Evolutionary conservation across 2,888 invertebrate species (phyloP), one percentile per base, ranked within the genome.

Genomic region (Cantharis rustica): DNA sequence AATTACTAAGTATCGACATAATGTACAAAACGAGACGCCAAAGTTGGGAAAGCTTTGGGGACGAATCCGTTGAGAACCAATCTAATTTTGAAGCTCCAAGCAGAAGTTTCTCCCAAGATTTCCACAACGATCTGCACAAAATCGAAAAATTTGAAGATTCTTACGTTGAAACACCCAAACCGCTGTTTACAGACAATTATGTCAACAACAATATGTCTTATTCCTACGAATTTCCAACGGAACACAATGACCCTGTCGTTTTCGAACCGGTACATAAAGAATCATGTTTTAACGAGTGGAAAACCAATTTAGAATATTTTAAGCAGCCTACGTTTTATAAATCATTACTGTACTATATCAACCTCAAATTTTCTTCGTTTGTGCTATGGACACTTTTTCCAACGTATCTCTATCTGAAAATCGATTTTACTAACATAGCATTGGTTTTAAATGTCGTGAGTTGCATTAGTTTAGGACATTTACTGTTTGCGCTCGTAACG

Each of bases 111-210:
- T 61, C 73, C 10, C 10, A 13, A 10, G 77, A 79, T 9, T 78
- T 81, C 16, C 75, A 78, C 71, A 79, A 75, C 77, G 90, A 90
- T 79, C 80, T 90, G 20, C 89, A 89, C 77, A 87, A 84, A 76
- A 90, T 90, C 72, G 89, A 90, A 47, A 86, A 88, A 61, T 86
- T 85, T 16, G 84, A 80, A 2, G 87, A 87, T 17, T 81, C 78
- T 23, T 76, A 76, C 62, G 72, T 70, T 69, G 68, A 82, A 64
- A 86, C 87, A 23, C 91, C 91, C 2, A 89, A 89, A 75, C 91
- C 91, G 0, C 82, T 92, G 64, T 92, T 91, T 79, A 88, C 90
- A 66, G 91, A 91, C 82, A 90, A 90, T 0, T 90, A 90, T 1
- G 87, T 91, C 0, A 86, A 87, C 77, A 89, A 91, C 80, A 89